Conservation (phyloP, 2,888 invertebrate species). For the Campopleginae sp. region DNA sequence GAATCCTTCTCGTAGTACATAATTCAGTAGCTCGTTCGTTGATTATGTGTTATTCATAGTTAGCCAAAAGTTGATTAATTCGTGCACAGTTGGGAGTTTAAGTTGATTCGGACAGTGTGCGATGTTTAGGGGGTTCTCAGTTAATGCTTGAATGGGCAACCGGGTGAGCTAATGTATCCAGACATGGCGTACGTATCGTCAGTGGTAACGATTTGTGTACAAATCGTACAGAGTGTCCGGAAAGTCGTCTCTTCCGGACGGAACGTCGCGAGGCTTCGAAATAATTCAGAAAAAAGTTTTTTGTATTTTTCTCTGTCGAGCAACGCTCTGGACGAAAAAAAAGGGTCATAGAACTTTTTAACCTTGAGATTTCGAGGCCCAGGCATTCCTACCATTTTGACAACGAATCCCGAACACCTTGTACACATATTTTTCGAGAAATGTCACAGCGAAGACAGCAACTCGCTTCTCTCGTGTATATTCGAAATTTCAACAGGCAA, state of each 20-base stretch:
- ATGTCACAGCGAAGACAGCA: not conserved
- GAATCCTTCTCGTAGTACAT: not conserved
- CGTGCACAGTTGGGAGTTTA: slow-evolving; percentile 50
- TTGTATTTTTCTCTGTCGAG: no score
- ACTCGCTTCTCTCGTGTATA: not conserved
- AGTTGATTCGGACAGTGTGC: slow-evolving; percentile 32
- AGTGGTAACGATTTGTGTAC: not conserved
- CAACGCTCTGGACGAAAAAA: no score
- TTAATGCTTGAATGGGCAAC: slow-evolving; percentile 35
- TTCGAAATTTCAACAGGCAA: slow-evolving; percentile 38
- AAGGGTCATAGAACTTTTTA: not conserved
- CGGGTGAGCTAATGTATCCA: slow-evolving; percentile 51
- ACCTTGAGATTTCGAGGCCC: not conserved
- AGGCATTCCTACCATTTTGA: not conserved
- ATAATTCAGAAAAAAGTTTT: not conserved
- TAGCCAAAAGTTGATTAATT: slow-evolving; percentile 45
- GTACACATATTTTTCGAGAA: not conserved
- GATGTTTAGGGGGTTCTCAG: slow-evolving; percentile 30
- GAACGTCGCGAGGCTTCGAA: no score
- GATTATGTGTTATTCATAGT: slow-evolving; percentile 31
- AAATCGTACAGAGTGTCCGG: not conserved
- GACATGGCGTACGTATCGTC: not conserved
- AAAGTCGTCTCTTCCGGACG: not conserved
- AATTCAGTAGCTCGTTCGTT: slow-evolving; percentile 19
- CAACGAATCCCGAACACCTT: not conserved